These are phyloP conservation scores for Cottoperca gobio DNA, from an alignment of 2,797 vertebrate genomes.

Conservation along the genomic window DNA sequence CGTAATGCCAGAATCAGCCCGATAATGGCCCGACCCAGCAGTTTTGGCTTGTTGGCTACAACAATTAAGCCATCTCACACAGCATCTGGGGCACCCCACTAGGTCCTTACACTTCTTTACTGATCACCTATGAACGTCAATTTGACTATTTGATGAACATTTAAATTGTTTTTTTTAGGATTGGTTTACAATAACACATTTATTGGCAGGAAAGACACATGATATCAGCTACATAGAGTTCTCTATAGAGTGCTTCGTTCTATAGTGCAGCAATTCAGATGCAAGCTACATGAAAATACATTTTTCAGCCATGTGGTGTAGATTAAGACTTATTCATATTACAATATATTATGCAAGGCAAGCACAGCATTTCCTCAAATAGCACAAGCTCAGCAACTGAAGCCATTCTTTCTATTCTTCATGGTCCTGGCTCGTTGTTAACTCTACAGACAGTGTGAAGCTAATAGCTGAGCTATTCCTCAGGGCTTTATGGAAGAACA, in stretches of 20 bases:
- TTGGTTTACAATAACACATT: neutral
- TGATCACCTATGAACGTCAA: neutral
- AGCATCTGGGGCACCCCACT: neutral
- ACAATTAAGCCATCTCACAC: neutral
- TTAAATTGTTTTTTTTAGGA: too few species aligned
- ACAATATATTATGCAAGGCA: neutral
- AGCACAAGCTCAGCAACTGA: neutral
- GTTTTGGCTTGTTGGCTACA: neutral
- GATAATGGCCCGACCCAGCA: neutral
- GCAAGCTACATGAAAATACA: neutral
- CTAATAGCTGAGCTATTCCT: slow-evolving; percentile 14
- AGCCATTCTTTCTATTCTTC: neutral
- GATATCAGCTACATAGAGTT: neutral
- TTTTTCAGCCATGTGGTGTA: neutral
- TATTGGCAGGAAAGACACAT: neutral
- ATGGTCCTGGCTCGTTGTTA: neutral
- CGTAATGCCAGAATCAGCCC: neutral
- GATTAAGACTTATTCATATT: neutral
- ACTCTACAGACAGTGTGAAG: slow-evolving; percentile 15
- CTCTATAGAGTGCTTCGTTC: neutral
- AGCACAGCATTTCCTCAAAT: neutral
- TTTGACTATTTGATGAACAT: slow-evolving; percentile 1
- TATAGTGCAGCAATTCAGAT: neutral
- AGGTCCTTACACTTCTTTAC: neutral
- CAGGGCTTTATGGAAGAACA: slow-evolving; percentile 13